phyloP scores from a whole-genome alignment of 35 echinoderm and acorn worm species.

The Ophioderma brevispina region DNA sequence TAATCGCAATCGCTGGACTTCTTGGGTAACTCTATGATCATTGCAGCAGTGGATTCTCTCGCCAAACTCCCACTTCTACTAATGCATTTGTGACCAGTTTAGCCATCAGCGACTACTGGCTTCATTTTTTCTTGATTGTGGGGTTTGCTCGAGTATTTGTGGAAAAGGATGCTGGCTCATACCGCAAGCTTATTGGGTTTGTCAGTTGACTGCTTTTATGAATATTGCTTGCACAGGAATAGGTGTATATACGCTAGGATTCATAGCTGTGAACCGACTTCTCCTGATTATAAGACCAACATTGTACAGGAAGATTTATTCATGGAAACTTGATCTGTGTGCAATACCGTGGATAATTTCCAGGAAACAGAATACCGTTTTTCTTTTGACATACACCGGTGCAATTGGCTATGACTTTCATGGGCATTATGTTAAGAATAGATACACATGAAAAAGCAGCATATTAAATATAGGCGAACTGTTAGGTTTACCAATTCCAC shows the following conservation, averaged over 20 bases:
- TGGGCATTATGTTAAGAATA: background rate
- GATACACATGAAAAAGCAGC: background rate
- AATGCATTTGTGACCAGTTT: slow-evolving; percentile 48
- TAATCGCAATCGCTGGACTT: too few relatives aligned
- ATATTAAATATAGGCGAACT: slow-evolving; percentile 13
- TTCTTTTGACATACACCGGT: background rate
- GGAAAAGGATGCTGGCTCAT: background rate
- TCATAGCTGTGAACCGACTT: slow-evolving; percentile 49
- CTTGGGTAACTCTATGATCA: background rate
- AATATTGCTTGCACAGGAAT: slow-evolving; percentile 26
- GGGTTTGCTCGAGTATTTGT: background rate
- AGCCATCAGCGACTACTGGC: slow-evolving; percentile 46
- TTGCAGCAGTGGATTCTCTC: slow-evolving; percentile 24
- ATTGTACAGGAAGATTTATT: background rate
- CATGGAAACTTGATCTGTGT: background rate
- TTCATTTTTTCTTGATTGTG: slow-evolving; percentile 5
- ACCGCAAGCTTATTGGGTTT: slow-evolving; percentile 10
- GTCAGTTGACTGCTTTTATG: slow-evolving; percentile 20
- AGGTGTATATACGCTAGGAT: slow-evolving; percentile 41
- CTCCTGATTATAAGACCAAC: slow-evolving; percentile 33
- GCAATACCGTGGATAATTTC: background rate
- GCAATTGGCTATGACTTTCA: background rate
- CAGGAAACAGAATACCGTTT: background rate
- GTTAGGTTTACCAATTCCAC: slow-evolving; percentile 29
- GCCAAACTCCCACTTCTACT: background rate